Percentiles rank a stretch among this genome's conserved stretches.
phyloP scores from a whole-genome alignment of 2,797 vertebrate species.

The Sebastes iracundus region DNA sequence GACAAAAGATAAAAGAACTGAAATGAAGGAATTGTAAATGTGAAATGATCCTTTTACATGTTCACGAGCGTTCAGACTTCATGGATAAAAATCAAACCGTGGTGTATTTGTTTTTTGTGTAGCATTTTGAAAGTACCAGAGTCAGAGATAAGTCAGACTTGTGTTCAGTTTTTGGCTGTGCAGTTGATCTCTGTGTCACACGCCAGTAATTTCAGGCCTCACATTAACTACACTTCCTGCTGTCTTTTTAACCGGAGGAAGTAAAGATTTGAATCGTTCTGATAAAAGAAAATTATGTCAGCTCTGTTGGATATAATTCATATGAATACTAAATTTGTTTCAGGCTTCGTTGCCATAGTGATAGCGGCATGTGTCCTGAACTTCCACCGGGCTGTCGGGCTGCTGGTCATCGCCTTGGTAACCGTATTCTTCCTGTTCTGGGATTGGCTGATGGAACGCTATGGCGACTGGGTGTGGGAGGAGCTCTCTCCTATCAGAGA shows the following conservation, averaged over 20 bases:
- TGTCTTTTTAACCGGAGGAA: not conserved
- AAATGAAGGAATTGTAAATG: not conserved
- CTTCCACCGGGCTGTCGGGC: slow-evolving; percentile 83
- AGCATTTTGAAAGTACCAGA: not conserved
- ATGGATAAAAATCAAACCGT: not conserved
- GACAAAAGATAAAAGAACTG: not conserved
- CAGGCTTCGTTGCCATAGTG: slow-evolving; percentile 83
- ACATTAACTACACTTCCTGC: not conserved
- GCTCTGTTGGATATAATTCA: slow-evolving; percentile 8
- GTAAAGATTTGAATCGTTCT: not conserved
- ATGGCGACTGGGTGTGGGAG: slow-evolving; percentile 75
- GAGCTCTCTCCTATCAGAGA: slow-evolving; percentile 67
- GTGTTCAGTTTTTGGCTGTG: not conserved
- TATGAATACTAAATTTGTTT: slow-evolving; percentile 29
- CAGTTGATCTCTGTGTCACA: not conserved
- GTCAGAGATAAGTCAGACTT: not conserved
- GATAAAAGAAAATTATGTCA: not conserved
- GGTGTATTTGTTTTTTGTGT: not conserved
- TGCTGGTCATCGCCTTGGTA: slow-evolving; percentile 83
- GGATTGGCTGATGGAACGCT: slow-evolving; percentile 84
- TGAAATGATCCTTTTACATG: not conserved
- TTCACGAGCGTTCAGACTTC: not conserved
- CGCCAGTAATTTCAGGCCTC: not conserved
- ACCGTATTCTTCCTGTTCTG: slow-evolving; percentile 84
- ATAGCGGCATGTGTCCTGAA: slow-evolving; percentile 86